Base-by-base conservation (phyloP, 2,113 vertebrate species). In the Cyrtonyx montezumae region DNA sequence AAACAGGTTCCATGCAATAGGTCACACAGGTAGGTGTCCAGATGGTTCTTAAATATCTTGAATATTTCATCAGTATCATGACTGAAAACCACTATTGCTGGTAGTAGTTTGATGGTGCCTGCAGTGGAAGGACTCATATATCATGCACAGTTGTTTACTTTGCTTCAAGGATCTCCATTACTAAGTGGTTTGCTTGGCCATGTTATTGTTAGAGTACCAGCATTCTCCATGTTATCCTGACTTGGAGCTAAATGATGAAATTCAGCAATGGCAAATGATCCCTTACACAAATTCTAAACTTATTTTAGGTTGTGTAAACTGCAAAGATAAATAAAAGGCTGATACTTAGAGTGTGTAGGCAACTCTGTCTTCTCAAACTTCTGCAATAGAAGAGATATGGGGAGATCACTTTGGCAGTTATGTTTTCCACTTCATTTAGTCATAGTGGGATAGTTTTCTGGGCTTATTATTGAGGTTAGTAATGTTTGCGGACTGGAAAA, bases 71-170 rank as follows among this genome's bases (percentile, higher is more conserved):
- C 80, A 77, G 88, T 90, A 59, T 32, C 49, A 17, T 78, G 85
- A 61, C 83, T 85, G 73, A 84, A 88, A 90, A 63, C 16, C 2
- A 4, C 70, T 51, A 5, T 45, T 73, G 83, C 25, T 78, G 45
- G 75, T 81, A 69, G 21, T 56, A 56, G 86, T 96, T 90, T 32
- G 36, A 7, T 83, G 46, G 40, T 84, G 43, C 30, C 65, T 86
- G 76, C 79, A 96, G 43, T 53, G 69, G 74, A 90, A 84, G 40
- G 40, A 91, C 77, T 86, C 66, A 91, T 88, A 70, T 40, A 45
- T 95, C 78, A 87, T 58, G 53, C 61, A 59, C 51, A 75, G 65
- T 74, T 83, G 28, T 59, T 96, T 83, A 19, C 58, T 91, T 90
- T 74, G 46, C n/a, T 79, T 46, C 62, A 81, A 79, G n/a, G 9